Percentiles rank a stretch among this genome's conserved stretches.
These are phyloP conservation scores for Neodontobutis hainanensis DNA, from an alignment of 2,113 vertebrate species.

Conservation along the genomic window DNA sequence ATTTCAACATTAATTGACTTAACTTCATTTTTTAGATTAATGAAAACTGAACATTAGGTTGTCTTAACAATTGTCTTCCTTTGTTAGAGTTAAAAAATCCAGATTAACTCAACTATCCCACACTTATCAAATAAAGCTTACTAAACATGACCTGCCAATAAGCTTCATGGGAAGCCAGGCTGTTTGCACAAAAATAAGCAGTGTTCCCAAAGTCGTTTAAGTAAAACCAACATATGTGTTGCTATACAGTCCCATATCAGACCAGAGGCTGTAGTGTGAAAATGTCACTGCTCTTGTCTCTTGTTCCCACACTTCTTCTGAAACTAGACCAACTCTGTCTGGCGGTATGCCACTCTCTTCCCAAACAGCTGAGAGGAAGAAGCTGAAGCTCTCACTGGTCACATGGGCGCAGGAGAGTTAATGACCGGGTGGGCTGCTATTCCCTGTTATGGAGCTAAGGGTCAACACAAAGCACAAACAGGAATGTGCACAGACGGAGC, in stretches of 20 bases:
- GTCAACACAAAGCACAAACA: constrained; percentile 36
- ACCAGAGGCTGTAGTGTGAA: constrained; percentile 3
- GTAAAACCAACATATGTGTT: constrained; percentile 44
- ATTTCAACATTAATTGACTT: too few relatives aligned
- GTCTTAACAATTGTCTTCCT: too few relatives aligned
- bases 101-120: constrained; percentile 8
- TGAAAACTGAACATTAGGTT: too few relatives aligned
- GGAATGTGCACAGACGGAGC: constrained; percentile 8
- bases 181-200: background rate
- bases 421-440: constrained; percentile 43
- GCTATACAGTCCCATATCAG: constrained; percentile 12
- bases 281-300: constrained; percentile 20
- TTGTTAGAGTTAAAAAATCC: too few relatives aligned
- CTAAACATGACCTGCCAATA: constrained; percentile 54
- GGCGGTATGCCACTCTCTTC: constrained; percentile 28
- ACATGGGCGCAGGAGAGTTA: constrained; percentile 51
- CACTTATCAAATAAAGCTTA: constrained; percentile 45
- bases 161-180: constrained; percentile 45
- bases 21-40: too few relatives aligned
- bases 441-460: constrained; percentile 58
- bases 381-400: constrained; percentile 34
- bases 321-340: constrained; percentile 37
- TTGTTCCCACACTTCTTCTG: constrained; percentile 60
- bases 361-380: constrained; percentile 55
- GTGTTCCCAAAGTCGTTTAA: constrained; percentile 40